A percentile compares a stretch with the other conserved stretches of the same genome.
These are phyloP conservation scores for Andrena dorsata DNA, from an alignment of 2,888 invertebrate species.

Conservation along the genomic window DNA sequence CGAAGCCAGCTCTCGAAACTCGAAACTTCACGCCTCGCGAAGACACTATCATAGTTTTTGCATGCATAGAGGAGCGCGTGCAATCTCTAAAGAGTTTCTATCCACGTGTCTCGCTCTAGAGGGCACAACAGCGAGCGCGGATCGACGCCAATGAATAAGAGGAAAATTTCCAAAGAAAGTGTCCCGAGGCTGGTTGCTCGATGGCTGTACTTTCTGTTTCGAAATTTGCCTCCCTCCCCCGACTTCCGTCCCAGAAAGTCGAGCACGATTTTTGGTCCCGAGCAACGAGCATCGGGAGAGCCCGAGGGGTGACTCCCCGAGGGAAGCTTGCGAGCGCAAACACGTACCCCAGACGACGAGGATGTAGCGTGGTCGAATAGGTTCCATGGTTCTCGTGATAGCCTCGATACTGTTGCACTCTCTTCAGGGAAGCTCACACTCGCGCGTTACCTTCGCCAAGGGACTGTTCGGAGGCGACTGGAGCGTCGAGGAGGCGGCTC, in stretches of 20 bases:
- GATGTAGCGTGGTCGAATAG: constrained; percentile 31
- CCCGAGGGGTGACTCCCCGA: neutral
- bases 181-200: neutral
- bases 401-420: constrained; percentile 21
- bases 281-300: too few species aligned
- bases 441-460: constrained; percentile 77
- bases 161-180: neutral
- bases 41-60: constrained; percentile 58
- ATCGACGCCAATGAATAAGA: neutral
- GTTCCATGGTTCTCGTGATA: constrained; percentile 56
- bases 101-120: constrained; percentile 24
- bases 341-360: constrained; percentile 63
- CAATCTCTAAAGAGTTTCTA: constrained; percentile 52
- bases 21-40: constrained; percentile 43
- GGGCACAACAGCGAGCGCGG: neutral
- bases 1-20: neutral
- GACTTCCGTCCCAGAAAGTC: too few species aligned
- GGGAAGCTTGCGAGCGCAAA: neutral
- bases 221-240: neutral
- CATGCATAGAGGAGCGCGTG: constrained; percentile 61
- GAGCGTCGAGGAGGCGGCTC: constrained; percentile 71
- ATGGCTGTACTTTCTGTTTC: neutral
- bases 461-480: constrained; percentile 81
- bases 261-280: too few species aligned
- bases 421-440: constrained; percentile 35